Base-by-base conservation (phyloP, 2,797 vertebrate species). In the Kryptopterus vitreolus region DNA sequence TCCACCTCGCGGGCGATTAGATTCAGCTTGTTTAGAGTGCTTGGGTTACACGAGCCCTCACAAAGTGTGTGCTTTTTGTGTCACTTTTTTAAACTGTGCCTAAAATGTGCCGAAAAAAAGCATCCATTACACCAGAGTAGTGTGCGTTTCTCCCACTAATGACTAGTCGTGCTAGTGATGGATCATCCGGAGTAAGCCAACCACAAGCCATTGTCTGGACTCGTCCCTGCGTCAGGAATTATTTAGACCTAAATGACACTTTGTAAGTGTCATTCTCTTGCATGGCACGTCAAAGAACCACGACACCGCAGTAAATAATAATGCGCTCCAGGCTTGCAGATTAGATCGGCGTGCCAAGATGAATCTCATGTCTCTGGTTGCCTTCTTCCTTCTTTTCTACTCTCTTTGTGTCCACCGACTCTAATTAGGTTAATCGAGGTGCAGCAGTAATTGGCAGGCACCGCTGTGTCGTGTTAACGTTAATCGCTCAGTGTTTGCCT, bases 401-500 rank as follows among this genome's bases (percentile, higher is more conserved):
- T 38, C 71, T 31, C 29, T 68, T 18, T 61, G 68, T 69, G 55
- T 76, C 29, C 82, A 85, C 85, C 82, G 81, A 74, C 76, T 73
- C 78, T 94, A 94, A 94, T 95, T 93, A 94, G 93, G 91, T 92
- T 93, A 94, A 94, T 94, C 92, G 90, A 90, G 31, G 82, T 82
- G 79, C 86, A 82, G 83, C 87, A 85, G 87, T 91, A 91, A 91
- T 90, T 91, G 84, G 80, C 62, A 71, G 61, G 77, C 43, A 76
- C 35, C 35, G 82, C 77, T 83, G 38, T 76, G 65, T 63, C 85
- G 50, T 81, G 80, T 53, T 80, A 75, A 80, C 63, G 79, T 79
- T 82, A 78, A 80, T 71, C 75, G 38, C 73, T 70, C 46, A 62
- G 81, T 70, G 75, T 82, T 78, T 71, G 76, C 70, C 72, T 55